These are phyloP conservation scores for Mamestra brassicae DNA, from an alignment of 2,888 invertebrate species.

Conservation along the genomic window DNA sequence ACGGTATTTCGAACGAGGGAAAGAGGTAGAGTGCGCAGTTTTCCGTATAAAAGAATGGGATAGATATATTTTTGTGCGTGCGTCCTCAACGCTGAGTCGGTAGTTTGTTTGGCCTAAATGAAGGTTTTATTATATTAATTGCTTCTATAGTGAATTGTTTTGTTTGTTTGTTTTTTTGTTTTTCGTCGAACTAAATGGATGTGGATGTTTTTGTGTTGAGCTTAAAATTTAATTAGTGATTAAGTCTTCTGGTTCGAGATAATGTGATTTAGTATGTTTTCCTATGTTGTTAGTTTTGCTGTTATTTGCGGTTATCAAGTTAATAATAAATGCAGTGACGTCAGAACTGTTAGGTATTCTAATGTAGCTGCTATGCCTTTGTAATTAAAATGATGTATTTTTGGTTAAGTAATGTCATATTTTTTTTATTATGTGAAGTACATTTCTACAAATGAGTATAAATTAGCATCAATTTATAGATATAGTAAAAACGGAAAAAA, in stretches of 20 bases:
- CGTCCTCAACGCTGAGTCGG: conserved; percentile 66
- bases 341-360: conserved; percentile 1
- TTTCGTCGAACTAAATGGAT: conserved; percentile 41
- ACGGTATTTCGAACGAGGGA: conserved; percentile 89
- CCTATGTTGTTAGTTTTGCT: conserved; percentile 9
- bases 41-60: conserved; percentile 73
- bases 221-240: conserved; percentile 49
- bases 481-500: neutral
- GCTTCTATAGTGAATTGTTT: conserved; percentile 76
- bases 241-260: conserved; percentile 37
- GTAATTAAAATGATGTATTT: neutral
- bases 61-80: conserved; percentile 75
- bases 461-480: neutral
- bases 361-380: neutral
- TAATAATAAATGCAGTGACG: conserved; percentile 33
- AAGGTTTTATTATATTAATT: conserved; percentile 85
- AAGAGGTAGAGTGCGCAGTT: conserved; percentile 71
- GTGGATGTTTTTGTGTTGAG: conserved; percentile 29
- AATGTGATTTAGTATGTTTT: conserved; percentile 31
- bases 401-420: neutral
- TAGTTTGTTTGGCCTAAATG: conserved; percentile 82
- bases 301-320: neutral
- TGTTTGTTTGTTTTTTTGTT: conserved; percentile 65
- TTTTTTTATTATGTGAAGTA: neutral
- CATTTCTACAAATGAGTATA: neutral